Conservation (phyloP, 2,113 vertebrate genomes). For the Excalfactoria chinensis region DNA sequence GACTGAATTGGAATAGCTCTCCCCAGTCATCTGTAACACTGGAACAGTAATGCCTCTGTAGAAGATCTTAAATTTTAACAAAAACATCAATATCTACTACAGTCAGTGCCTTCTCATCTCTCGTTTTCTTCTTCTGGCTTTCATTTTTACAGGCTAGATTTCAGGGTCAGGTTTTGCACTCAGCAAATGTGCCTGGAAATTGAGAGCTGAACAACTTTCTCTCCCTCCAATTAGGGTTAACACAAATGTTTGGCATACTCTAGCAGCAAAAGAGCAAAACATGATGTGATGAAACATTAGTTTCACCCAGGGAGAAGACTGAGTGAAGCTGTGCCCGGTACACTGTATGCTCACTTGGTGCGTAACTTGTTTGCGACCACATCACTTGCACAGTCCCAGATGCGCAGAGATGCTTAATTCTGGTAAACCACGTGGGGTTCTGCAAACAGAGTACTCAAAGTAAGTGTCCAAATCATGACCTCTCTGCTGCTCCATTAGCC, state of each 20-base stretch:
- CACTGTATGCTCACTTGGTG: not conserved
- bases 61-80: not conserved
- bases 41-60: not conserved
- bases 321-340: not conserved
- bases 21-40: not conserved
- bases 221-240: accelerated
- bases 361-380: accelerated
- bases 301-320: not conserved
- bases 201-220: not conserved
- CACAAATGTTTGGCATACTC: not conserved
- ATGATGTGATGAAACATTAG: not conserved
- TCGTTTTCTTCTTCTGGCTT: not conserved
- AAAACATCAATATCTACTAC: not conserved
- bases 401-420: accelerated
- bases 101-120: not conserved
- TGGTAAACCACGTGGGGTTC: accelerated
- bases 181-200: not conserved
- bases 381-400: accelerated
- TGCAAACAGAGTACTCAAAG: not conserved
- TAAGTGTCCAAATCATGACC: not conserved
- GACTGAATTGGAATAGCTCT: not conserved
- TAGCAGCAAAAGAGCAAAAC: not conserved
- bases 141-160: not conserved
- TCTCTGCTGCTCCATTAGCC: not conserved
- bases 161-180: not conserved